A percentile compares a stretch with the other conserved stretches of the same genome.
These are phyloP conservation scores for Heteronetta atricapilla DNA, from an alignment of 2,113 vertebrate genomes.

Conservation along the genomic window DNA sequence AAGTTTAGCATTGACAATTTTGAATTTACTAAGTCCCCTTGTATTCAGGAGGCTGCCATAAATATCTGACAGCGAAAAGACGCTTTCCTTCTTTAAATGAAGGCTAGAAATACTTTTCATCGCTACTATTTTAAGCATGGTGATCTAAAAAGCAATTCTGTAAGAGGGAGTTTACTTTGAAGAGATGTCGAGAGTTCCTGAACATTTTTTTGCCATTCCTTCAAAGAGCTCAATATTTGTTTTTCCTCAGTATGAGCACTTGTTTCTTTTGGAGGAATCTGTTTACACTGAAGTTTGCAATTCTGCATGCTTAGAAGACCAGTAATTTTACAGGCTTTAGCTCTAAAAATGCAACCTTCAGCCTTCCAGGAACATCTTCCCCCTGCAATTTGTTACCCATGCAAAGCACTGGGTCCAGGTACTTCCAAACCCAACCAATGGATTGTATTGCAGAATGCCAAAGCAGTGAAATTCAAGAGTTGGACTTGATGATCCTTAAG, in stretches of 20 bases:
- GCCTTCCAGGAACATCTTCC: neutral
- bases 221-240: neutral
- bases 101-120: neutral
- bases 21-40: neutral
- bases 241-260: neutral
- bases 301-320: neutral
- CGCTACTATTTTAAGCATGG: neutral
- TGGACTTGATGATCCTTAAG: no score
- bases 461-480: no score
- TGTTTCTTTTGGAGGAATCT: neutral
- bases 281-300: neutral
- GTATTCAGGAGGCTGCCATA: neutral
- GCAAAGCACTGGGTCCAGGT: neutral
- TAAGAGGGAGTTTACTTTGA: neutral
- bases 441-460: neutral
- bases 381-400: fast-evolving
- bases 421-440: neutral
- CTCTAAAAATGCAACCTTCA: neutral
- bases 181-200: neutral
- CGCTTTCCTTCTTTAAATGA: neutral
- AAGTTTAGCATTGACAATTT: neutral
- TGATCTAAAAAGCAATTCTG: neutral
- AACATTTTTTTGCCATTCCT: neutral
- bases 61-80: neutral
- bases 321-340: neutral